Base-by-base conservation (phyloP, 1,140 invertebrate species). In the Drosophila nebulosa region DNA sequence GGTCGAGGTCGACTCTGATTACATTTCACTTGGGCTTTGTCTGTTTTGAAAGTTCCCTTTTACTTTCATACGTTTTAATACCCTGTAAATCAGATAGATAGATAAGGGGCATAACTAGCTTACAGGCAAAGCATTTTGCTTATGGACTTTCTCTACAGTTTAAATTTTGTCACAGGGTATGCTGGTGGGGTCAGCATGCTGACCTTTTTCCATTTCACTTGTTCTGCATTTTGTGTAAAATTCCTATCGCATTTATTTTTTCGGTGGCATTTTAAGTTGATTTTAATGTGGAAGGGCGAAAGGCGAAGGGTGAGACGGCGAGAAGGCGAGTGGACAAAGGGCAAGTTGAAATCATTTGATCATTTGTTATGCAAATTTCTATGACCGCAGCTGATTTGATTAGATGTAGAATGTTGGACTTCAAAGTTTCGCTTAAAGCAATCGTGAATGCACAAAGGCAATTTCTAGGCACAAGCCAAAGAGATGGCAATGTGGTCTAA, bases 211-310 rank as follows among this genome's bases (percentile, higher is more conserved):
- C 64, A 72, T 70, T 76, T 63, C 59, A 42, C 53, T 72, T 71
- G 52, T 16, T 42, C 35, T 39, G 58, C 64, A 75, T 62, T 74
- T 69, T 70, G 36, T 57, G 36, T 30, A 46, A 46, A 46, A 46
- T 46, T 46, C 39, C 16, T 46, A 3, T 42, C 9, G 39, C 39
- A 46, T 21, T 46, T 46, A 10, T 46, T 21, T 46, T 30, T 9
- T 30, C 6, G 39, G 16, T 46, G 71, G 71, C 61, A 80, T 80
- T 80, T 77, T 79, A 75, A 84, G 62, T 73, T 73, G 73, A 67
- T 66, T 84, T 85, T 76, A 76, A 79, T 76, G 74, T 79, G 26
- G n/a, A n/a, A n/a, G n/a, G n/a, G n/a, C n/a, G n/a, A n/a, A n/a
- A n/a, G n/a, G n/a, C n/a, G n/a, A n/a, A n/a, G n/a, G n/a, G n/a